phyloP scores from a whole-genome alignment of 2,888 invertebrate genomes.

The Balanococcus diminutus region DNA sequence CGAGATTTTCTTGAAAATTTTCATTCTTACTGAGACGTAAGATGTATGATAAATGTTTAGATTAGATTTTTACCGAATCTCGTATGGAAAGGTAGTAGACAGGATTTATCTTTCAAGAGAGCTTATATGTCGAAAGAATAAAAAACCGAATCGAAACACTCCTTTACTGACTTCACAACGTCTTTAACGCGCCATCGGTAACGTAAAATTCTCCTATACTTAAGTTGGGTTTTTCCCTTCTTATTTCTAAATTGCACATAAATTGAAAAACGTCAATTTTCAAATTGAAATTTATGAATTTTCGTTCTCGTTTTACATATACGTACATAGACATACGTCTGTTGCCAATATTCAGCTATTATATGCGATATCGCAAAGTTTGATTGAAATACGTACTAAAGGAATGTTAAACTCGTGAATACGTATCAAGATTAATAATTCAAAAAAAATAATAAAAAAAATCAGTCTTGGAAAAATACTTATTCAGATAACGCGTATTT shows the following conservation, averaged over 20 bases:
- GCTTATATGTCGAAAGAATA: constrained; percentile 40
- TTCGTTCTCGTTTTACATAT: too few species aligned
- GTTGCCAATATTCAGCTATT: neutral
- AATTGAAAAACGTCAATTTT: constrained; percentile 28
- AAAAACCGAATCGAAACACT: constrained; percentile 31
- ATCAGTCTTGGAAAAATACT: neutral
- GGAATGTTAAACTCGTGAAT: neutral
- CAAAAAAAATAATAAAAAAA: neutral
- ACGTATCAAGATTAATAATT: neutral
- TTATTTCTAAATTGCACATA: neutral
- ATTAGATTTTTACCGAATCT: constrained; percentile 28
- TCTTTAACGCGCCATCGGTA: neutral
- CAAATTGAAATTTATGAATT: neutral
- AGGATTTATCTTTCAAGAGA: neutral
- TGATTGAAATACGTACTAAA: neutral
- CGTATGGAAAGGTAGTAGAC: constrained; percentile 1
- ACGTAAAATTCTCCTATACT: neutral
- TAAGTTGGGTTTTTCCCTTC: neutral
- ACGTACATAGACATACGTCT: neutral
- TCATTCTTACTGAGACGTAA: constrained; percentile 20
- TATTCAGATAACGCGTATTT: neutral
- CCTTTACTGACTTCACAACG: neutral
- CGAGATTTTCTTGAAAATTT: neutral
- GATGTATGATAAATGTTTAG: constrained; percentile 36
- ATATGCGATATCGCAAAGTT: neutral